These are phyloP conservation scores for Aphis gossypii DNA, from an alignment of 1,140 invertebrate species.

Conservation along the genomic window DNA sequence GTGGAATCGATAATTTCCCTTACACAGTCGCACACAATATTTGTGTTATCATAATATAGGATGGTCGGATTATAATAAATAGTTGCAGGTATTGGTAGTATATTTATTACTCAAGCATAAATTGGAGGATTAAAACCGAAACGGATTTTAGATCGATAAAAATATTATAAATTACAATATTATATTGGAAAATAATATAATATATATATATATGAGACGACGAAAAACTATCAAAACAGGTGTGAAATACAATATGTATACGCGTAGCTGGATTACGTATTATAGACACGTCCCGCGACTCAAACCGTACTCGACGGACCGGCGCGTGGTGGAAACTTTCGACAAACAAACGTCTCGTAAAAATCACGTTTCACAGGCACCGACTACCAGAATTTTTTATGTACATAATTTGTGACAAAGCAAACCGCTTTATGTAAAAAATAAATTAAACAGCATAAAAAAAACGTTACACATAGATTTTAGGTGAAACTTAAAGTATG, in stretches of 20 bases:
- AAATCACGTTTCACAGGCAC: neutral
- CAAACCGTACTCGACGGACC: neutral
- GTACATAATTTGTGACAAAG: neutral
- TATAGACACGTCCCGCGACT: neutral
- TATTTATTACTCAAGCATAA: neutral
- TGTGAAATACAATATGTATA: neutral
- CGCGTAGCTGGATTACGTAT: neutral
- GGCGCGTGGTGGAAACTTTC: neutral
- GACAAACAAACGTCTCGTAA: neutral
- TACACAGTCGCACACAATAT: neutral
- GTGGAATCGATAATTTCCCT: neutral
- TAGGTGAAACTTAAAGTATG: neutral
- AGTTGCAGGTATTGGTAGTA: neutral
- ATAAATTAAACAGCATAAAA: neutral
- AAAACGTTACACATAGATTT: neutral
- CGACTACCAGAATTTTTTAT: neutral
- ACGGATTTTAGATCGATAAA: neutral
- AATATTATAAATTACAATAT: neutral
- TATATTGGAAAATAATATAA: neutral
- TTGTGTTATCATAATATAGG: neutral
- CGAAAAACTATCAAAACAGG: neutral
- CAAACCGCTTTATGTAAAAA: neutral
- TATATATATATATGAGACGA: neutral
- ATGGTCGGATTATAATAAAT: neutral
- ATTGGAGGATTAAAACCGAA: neutral